Evolutionary conservation across 2,888 invertebrate species (phyloP).

Genomic region (Protophormia terraenovae): DNA sequence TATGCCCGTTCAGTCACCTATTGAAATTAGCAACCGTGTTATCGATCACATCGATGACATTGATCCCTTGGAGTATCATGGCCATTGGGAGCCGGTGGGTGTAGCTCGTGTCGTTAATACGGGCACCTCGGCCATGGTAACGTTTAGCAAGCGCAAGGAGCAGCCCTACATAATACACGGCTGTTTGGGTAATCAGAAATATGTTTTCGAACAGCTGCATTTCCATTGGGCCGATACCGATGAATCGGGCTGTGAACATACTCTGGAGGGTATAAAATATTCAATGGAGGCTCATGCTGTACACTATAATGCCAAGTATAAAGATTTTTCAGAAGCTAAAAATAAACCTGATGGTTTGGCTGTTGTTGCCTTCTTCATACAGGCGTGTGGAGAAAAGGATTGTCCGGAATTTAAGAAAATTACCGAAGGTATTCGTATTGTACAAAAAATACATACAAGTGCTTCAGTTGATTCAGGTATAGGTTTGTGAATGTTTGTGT

Average conservation of each 20-base stretch:
- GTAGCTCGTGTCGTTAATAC: constrained; percentile 80
- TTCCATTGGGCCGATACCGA: constrained; percentile 91
- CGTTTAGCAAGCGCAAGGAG: constrained; percentile 83
- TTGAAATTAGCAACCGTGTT: constrained; percentile 80
- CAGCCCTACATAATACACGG: constrained; percentile 85
- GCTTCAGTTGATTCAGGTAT: constrained; percentile 80
- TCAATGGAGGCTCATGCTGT: constrained; percentile 91
- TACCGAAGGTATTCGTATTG: constrained; percentile 82
- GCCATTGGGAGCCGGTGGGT: constrained; percentile 81
- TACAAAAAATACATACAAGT: constrained; percentile 79
- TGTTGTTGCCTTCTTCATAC: constrained; percentile 87
- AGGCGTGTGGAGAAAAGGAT: constrained; percentile 84
- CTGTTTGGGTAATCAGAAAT: constrained; percentile 85
- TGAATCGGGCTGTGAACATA: constrained; percentile 90
- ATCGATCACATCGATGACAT: constrained; percentile 81
- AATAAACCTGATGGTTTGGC: constrained; percentile 87
- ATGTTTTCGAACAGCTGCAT: constrained; percentile 89
- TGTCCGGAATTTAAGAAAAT: constrained; percentile 84
- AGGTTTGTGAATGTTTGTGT: constrained; percentile 43
- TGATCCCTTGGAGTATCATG: constrained; percentile 80
- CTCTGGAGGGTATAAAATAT: constrained; percentile 87
- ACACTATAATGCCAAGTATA: constrained; percentile 88
- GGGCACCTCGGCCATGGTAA: constrained; percentile 83
- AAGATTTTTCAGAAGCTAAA: constrained; percentile 84
- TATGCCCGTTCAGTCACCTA: constrained; percentile 81